Evolutionary conservation across 1,140 invertebrate species (phyloP), one percentile per base, ranked within the genome.

Genomic region (Schlechtendalia chinensis): DNA sequence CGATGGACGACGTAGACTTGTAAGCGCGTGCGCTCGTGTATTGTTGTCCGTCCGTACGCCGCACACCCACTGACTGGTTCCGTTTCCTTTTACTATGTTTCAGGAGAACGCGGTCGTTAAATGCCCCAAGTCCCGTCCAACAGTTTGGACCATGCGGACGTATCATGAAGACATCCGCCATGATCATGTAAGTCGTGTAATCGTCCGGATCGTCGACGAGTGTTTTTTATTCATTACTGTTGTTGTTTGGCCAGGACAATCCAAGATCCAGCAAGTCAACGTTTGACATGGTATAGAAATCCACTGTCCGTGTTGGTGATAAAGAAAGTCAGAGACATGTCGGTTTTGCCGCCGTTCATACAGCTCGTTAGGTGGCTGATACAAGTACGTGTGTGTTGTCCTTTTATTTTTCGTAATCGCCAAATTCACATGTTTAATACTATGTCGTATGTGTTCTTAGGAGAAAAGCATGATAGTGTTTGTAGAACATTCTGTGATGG

Each of bases 121-220:
- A 97, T 88, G 95, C 95, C 19, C 95, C 95, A 1, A 96, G 93
- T 83, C 95, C 95, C 2, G 93, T 96, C 81, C 95, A 96, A 87
- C 94, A 96, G 84, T 97, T 97, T 87, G 95, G 95, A 89, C 95
- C 95, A 90, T 97, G 95, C 88, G 95, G 95, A 81, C 91, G 95
- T 82, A 96, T 97, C 85, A 96, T 96, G 94, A 96, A 96, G 88
- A 96, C 96, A 87, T 94, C 94, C 4, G 93, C 94, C 22, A 95
- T 96, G 93, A 93, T 96, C 85, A 96, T 97, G 95, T 96, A 89
- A 94, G 94, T 94, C 86, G 6, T 5, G 24, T 32, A 10, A 56
- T 12, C 19, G 39, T 12, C 5, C 22, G 11, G 24, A 5, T 39
- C 32, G 5, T 12, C 24, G 19, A 47, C n/a, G 22, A 3, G 32